These are phyloP conservation scores for Stenolophus ochropezus DNA, from an alignment of 2,888 invertebrate genomes.

Conservation along the genomic window DNA sequence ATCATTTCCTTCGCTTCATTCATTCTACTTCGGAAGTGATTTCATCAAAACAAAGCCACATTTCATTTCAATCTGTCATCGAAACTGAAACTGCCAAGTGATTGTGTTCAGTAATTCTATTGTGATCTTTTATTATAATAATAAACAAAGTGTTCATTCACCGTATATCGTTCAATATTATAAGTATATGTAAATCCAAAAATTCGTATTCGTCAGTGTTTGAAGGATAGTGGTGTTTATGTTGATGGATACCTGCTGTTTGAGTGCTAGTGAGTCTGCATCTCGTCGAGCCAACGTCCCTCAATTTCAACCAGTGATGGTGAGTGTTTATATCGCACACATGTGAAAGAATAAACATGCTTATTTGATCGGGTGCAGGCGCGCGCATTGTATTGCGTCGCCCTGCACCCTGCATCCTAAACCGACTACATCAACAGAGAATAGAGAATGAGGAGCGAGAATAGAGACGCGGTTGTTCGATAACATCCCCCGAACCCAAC, in stretches of 20 bases:
- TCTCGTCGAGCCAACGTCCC: background rate
- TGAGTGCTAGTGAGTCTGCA: conserved; percentile 10
- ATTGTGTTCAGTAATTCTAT: conserved; percentile 56
- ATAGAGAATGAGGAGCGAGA: background rate
- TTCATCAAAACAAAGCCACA: conserved; percentile 19
- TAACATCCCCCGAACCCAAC: conserved; percentile 44
- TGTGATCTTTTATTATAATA: conserved; percentile 53
- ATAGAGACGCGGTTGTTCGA: conserved; percentile 30
- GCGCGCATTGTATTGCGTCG: conserved; percentile 43
- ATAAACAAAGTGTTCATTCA: conserved; percentile 51
- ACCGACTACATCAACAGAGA: conserved; percentile 17
- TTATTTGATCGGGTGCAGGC: conserved; percentile 16
- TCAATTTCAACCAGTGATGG: conserved; percentile 5
- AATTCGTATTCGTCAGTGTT: conserved; percentile 18
- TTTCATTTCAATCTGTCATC: conserved; percentile 35
- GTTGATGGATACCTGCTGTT: conserved; percentile 1
- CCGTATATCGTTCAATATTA: conserved; percentile 20
- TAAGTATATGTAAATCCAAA: conserved; percentile 14
- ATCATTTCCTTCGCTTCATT: conserved; percentile 20
- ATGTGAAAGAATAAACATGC: conserved; percentile 39
- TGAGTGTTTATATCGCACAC: conserved; percentile 37
- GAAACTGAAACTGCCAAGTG: conserved; percentile 51
- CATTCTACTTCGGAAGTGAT: conserved; percentile 31
- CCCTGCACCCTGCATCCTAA: background rate
- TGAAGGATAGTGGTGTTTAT: conserved; percentile 12